Evolutionary conservation across 2,888 invertebrate genomes (phyloP).

Genomic region (Drosophila paramelanica): DNA sequence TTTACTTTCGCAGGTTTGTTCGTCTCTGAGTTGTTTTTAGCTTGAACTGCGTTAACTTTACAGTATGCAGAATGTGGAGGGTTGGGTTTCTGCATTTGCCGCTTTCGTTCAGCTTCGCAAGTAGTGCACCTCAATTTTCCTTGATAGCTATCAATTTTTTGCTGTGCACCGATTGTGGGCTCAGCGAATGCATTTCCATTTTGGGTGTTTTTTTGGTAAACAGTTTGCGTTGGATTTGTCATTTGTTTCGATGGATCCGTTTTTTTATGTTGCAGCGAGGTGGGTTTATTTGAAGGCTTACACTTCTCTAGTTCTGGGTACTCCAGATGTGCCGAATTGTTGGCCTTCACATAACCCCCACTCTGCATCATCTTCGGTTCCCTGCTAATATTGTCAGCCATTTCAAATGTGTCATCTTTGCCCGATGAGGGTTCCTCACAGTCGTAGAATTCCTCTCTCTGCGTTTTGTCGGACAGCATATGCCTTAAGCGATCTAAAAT

Average conservation of each 20-base stretch:
- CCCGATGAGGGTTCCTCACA: not conserved
- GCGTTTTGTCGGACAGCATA: not conserved
- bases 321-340: not conserved
- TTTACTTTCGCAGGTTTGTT: not conserved
- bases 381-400: not conserved
- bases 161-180: not conserved
- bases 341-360: rapidly evolving
- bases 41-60: not conserved
- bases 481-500: slow-evolving; percentile 1
- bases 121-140: not conserved
- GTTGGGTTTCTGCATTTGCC: not conserved
- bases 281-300: not conserved
- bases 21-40: not conserved
- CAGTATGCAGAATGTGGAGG: not conserved
- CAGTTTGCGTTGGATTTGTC: not conserved
- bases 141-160: not conserved
- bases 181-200: not conserved
- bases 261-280: no score
- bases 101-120: not conserved
- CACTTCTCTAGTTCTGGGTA: no score
- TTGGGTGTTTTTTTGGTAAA: not conserved
- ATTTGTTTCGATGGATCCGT: not conserved
- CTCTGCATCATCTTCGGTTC: not conserved
- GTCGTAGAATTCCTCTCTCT: slow-evolving; percentile 1
- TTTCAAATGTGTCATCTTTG: not conserved